These are phyloP conservation scores for Patella vulgata DNA, from an alignment of 1,140 invertebrate species.

Conservation along the genomic window DNA sequence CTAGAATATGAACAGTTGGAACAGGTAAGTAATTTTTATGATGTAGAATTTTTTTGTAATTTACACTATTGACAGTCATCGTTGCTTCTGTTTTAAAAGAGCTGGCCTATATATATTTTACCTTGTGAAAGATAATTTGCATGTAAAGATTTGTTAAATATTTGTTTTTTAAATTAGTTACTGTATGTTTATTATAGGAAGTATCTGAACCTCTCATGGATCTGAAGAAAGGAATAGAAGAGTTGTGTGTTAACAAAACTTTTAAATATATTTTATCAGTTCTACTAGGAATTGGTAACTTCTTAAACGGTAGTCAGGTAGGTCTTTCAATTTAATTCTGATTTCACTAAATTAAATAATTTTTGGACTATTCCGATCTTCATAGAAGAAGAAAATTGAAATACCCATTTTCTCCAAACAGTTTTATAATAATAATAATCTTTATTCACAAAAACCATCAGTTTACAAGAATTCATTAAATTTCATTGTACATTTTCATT, in stretches of 20 bases:
- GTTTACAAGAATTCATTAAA: too few relatives aligned
- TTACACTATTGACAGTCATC: neutral
- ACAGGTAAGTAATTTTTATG: slow-evolving; percentile 79
- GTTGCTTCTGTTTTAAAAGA: neutral
- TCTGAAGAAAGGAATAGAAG: slow-evolving; percentile 93
- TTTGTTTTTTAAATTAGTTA: too few relatives aligned
- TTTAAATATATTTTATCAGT: slow-evolving; percentile 94
- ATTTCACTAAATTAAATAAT: too few relatives aligned
- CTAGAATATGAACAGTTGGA: slow-evolving; percentile 97
- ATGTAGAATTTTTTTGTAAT: neutral
- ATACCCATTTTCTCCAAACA: too few relatives aligned
- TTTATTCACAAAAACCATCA: too few relatives aligned
- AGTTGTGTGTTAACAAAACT: slow-evolving; percentile 78
- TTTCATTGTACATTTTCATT: too few relatives aligned
- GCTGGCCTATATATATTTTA: neutral
- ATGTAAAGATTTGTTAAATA: too few relatives aligned
- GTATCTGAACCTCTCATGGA: slow-evolving; percentile 98
- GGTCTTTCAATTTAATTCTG: slow-evolving; percentile 44
- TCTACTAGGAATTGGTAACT: slow-evolving; percentile 94
- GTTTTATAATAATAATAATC: too few relatives aligned
- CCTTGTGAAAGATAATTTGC: too few relatives aligned
- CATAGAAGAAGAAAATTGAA: too few relatives aligned
- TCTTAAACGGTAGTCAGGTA: slow-evolving; percentile 92
- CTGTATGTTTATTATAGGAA: slow-evolving; percentile 81
- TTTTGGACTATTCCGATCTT: too few relatives aligned